phyloP scores from a whole-genome alignment of 2,797 vertebrate genomes.

The Mareca penelope region DNA sequence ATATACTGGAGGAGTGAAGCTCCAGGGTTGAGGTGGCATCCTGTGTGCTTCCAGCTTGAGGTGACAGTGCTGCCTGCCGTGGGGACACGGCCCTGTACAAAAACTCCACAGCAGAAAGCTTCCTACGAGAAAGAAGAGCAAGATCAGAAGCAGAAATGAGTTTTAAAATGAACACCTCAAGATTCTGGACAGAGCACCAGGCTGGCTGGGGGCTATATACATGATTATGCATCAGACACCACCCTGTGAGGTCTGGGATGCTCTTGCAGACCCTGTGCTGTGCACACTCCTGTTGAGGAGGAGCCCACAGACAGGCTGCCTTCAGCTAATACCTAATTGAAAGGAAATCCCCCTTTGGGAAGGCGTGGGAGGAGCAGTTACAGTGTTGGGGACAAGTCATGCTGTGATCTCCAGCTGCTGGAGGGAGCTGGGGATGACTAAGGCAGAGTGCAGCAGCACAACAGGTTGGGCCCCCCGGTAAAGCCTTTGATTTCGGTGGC shows the following conservation, averaged over 20 bases:
- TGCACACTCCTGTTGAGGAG: accelerated
- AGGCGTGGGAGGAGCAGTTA: neutral
- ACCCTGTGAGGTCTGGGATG: neutral
- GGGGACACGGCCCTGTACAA: neutral
- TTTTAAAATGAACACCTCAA: neutral
- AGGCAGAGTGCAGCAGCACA: neutral
- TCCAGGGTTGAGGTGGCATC: neutral
- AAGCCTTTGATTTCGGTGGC: slow-evolving; percentile 25
- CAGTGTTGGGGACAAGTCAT: neutral
- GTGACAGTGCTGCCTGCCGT: accelerated
- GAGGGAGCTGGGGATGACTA: slow-evolving; percentile 16
- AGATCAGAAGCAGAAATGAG: neutral
- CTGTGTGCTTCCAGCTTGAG: neutral
- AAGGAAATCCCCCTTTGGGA: slow-evolving; percentile 17
- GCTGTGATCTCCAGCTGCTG: slow-evolving; percentile 18
- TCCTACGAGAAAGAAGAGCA: neutral
- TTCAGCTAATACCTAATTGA: neutral
- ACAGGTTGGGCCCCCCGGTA: neutral
- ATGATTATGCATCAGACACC: neutral
- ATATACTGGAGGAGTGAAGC: neutral
- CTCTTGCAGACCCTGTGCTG: accelerated
- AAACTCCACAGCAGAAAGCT: neutral
- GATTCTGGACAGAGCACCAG: neutral
- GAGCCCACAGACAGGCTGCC: neutral
- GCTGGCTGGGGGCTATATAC: neutral